Conservation (phyloP, 2,888 invertebrate species). For the Holacanthella duospinosa region DNA sequence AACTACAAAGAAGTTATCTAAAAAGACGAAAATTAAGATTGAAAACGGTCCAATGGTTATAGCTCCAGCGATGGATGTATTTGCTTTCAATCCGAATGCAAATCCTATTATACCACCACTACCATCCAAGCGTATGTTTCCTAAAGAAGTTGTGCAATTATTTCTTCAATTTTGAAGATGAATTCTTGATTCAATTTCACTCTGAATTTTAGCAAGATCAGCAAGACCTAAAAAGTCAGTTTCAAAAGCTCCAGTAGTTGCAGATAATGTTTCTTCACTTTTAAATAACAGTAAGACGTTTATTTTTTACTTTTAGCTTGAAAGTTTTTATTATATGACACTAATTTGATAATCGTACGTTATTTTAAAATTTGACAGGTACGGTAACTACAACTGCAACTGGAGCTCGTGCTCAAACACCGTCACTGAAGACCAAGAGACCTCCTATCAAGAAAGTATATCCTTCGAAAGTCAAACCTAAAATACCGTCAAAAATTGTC, state of each 20-base stretch:
- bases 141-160: too few relatives aligned
- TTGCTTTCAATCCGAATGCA: background rate
- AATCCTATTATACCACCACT: background rate
- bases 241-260: too few relatives aligned
- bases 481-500: background rate
- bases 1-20: background rate
- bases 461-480: background rate
- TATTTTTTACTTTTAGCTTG: background rate
- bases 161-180: too few relatives aligned
- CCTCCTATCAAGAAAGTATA: background rate
- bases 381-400: constrained; percentile 10
- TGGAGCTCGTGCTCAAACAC: too few relatives aligned
- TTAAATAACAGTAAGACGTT: too few relatives aligned
- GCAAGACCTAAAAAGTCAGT: too few relatives aligned
- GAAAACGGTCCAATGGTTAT: background rate
- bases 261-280: too few relatives aligned
- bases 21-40: background rate
- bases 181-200: too few relatives aligned
- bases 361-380: background rate
- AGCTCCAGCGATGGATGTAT: background rate
- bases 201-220: too few relatives aligned
- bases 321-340: background rate
- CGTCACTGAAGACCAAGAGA: too few relatives aligned
- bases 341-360: background rate
- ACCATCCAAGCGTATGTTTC: background rate